Evolutionary conservation across 2,888 invertebrate species (phyloP), one percentile per base, ranked within the genome.

Genomic region (Ceraclea dissimilis): DNA sequence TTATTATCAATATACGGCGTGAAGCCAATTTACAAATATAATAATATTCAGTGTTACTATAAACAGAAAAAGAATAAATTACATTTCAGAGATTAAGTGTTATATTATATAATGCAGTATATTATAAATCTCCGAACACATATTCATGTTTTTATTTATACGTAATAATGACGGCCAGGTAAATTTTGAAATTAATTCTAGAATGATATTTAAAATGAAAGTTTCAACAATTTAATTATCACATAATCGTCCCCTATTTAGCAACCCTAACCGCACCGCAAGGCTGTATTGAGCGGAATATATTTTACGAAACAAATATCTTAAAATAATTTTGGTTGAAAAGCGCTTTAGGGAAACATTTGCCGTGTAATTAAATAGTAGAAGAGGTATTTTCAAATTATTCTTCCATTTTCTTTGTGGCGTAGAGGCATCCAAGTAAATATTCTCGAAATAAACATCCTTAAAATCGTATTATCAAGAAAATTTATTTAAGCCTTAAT

Each of bases 301-400:
- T 60, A 59, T 57, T 60, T 59, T 61, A 60, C 59, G 59, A 59
- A 60, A 58, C 61, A 61, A 61, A 61, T 61, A 61, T 61, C 59
- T 60, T 60, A 52, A 60, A 61, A 60, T 60, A 60, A 61, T 61
- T 60, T 60, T 59, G 59, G 61, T 59, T 60, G 51, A 48, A 46
- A 48, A 51, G 56, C 54, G 59, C 59, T 59, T 61, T 53, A 54
- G 53, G 59, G 59, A 59, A 61, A 59, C 61, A 60, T 58, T 53
- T 56, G 58, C 59, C 59, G 58, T 61, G 59, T 60, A 61, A 61
- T 61, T 59, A 61, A 57, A 61, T 56, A 55, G 49, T 49, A 55
- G 54, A 55, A 57, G 59, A 61, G 61, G 61, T 61, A 59, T 61
- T 61, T 59, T 52, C 57, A 61, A 49, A 61, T 61, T 61, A 61